phyloP scores from a whole-genome alignment of 1,140 invertebrate genomes.

The Akabosia matsudoensis region DNA sequence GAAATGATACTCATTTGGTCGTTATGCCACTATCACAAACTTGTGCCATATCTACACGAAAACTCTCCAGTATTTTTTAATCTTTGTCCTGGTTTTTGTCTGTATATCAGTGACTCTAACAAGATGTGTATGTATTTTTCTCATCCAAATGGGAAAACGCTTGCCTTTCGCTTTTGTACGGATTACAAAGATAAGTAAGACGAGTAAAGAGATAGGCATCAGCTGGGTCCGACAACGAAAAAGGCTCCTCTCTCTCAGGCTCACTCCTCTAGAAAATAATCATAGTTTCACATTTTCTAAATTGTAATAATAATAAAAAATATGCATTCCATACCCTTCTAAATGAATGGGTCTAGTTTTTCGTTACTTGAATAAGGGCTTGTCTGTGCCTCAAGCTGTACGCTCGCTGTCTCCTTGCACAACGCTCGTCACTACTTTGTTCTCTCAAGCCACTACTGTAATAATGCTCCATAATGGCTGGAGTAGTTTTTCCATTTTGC shows the following conservation, averaged over 20 bases:
- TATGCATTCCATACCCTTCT: slow-evolving; percentile 3
- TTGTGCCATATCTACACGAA: too few relatives aligned
- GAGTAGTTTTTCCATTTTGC: too few relatives aligned
- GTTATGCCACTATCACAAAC: too few relatives aligned
- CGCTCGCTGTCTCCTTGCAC: not conserved
- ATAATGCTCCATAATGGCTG: not conserved
- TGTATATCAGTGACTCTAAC: not conserved
- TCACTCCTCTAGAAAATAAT: too few relatives aligned
- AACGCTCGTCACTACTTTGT: not conserved
- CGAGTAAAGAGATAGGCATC: slow-evolving; percentile 18
- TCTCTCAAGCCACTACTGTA: not conserved
- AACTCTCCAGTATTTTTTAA: too few relatives aligned
- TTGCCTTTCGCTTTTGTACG: slow-evolving; percentile 8
- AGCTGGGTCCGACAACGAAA: not conserved
- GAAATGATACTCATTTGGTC: too few relatives aligned
- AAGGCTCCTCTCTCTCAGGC: too few relatives aligned
- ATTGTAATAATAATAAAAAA: not conserved
- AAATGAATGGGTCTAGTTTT: not conserved
- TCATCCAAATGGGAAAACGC: not conserved
- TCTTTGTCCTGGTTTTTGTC: too few relatives aligned
- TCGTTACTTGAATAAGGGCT: not conserved
- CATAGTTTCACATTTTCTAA: not conserved
- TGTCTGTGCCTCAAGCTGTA: not conserved
- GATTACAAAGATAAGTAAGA: slow-evolving; percentile 19
- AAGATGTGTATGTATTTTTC: not conserved